Base-by-base conservation (phyloP, 2,888 invertebrate genomes). In the Cantharis nigra region DNA sequence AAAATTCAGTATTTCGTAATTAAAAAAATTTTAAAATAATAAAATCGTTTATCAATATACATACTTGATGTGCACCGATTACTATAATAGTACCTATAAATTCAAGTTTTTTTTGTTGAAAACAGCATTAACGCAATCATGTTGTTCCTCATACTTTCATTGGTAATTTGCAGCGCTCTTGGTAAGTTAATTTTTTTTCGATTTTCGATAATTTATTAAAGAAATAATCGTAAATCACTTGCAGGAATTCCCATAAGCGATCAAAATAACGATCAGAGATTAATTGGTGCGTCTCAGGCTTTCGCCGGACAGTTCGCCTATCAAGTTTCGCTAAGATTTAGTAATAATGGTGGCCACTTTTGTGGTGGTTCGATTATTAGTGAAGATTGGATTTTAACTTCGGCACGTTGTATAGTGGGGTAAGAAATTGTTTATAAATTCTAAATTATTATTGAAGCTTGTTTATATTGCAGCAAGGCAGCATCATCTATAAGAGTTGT, bases 401-500 rank as follows among this genome's bases (percentile, higher is more conserved):
- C 72, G 10, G 72, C 72, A 3, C 30, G 20, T 65, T 67, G 67
- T 28, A 23, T 67, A 33, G 0, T 7, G 9, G n/a, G 23, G 72
- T 72, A 72, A 64, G 3, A 13, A 33, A 13, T 0, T 13, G 3
- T 13, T 13, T 13, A 1, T 4, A 4, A 33, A 33, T 13, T 13
- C 13, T 20, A 20, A 13, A 33, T 33, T 33, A 13, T 33, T 33
- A 33, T 11, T 13, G 2, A 49, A 49, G n/a, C n/a, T 2, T 49
- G 10, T 30, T 33, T 2, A 9, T 33, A 11, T 73, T 62, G 10
- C 18, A 69, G 69, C 3, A n/a, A 9, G 3, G 0, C 62, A 3
- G 23, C 63, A 18, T n/a, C 33, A 2, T 28, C n/a, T 9, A 30
- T 74, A 16, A 69, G 26, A 16, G 89, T 91, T 0, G 89, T 90